phyloP scores from a whole-genome alignment of 1,140 invertebrate genomes.

The Polypedilum vanderplanki region DNA sequence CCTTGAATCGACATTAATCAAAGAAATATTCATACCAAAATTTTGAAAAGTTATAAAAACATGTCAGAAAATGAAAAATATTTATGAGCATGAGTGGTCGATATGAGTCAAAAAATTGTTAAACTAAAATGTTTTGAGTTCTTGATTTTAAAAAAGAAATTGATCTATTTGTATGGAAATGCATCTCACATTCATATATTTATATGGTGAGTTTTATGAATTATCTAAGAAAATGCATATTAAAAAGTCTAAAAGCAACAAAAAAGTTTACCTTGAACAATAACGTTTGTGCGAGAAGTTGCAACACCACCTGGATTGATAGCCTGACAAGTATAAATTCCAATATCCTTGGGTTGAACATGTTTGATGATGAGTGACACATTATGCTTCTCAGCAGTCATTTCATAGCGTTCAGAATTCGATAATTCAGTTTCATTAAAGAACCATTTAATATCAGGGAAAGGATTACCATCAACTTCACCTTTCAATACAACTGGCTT shows the following conservation, averaged over 20 bases:
- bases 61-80: too few relatives aligned
- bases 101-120: too few relatives aligned
- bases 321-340: slow-evolving; percentile 76
- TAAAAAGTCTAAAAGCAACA: slow-evolving; percentile 47
- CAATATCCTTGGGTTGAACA: slow-evolving; percentile 64
- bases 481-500: slow-evolving; percentile 57
- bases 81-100: too few relatives aligned
- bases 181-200: too few relatives aligned
- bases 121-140: too few relatives aligned
- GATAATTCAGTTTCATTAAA: slow-evolving; percentile 75
- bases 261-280: slow-evolving; percentile 51
- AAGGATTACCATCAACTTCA: slow-evolving; percentile 61
- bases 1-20: too few relatives aligned
- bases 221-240: too few relatives aligned
- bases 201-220: too few relatives aligned
- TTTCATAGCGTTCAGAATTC: slow-evolving; percentile 58
- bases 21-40: too few relatives aligned
- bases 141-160: too few relatives aligned
- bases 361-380: slow-evolving; percentile 63
- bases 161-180: too few relatives aligned
- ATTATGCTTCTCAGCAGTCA: slow-evolving; percentile 55
- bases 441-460: slow-evolving; percentile 77
- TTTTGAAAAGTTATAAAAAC: too few relatives aligned
- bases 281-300: slow-evolving; percentile 67
- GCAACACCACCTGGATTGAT: slow-evolving; percentile 68